Evolutionary conservation across 2,797 vertebrate species (phyloP), one percentile per base, ranked within the genome.

Genomic region (Salarias fasciatus): DNA sequence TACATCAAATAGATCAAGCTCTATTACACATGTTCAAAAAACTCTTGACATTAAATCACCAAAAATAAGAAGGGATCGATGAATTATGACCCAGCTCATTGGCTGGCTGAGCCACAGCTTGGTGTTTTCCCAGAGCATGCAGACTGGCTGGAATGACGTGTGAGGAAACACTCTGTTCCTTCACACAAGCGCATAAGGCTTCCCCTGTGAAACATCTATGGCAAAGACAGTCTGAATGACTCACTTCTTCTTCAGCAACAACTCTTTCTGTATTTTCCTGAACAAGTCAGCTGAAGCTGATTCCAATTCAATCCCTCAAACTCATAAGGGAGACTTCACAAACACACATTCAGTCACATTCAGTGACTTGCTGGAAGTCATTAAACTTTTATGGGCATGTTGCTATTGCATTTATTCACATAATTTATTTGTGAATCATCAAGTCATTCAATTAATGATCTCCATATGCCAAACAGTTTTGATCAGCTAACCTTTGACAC

Each of bases 131-230:
- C 1, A 11, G 5, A 35, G 8, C 6, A 24, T 1, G 44, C 51
- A 62, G 64, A 71, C 49, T 14, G 62, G 53, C 41, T 5, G 33
- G 33, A 9, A 35, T 6, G 33, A 35, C 33, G 35, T 18, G 18
- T 29, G 33, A 66, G 72, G 78, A 78, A 78, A 74, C 43, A 53
- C 72, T 77, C 57, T 31, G 33, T 58, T 76, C 50, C 66, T 72
- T 66, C 55, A 36, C 69, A 68, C 7, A 7, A 14, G 0, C 43
- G 53, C 35, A 18, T 10, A 8, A 68, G 75, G 72, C 57, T 71
- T 76, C 67, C 74, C 73, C 64, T 53, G 52, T 48, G n/a, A 69
- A 77, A 59, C 53, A 52, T 68, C 37, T 41, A 53, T 36, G 37
- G 30, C 43, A 54, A 2, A 60, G 35, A 13, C 54, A 68, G 55